These are phyloP conservation scores for Pheosia gnoma DNA, from an alignment of 2,888 invertebrate species.

Conservation along the genomic window DNA sequence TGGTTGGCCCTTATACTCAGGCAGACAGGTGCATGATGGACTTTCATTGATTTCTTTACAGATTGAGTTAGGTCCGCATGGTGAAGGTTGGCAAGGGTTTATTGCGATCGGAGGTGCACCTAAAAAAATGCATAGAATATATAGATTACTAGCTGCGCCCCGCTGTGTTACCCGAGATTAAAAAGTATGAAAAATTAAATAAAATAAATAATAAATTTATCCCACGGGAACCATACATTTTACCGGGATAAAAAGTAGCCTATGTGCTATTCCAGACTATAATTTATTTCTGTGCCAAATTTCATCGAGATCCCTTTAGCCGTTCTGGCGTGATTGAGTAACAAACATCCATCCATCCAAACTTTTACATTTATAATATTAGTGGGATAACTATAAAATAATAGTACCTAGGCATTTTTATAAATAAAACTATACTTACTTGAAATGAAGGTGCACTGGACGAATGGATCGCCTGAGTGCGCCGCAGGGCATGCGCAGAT, in stretches of 20 bases:
- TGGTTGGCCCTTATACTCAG: slow-evolving; percentile 87
- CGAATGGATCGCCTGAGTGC: slow-evolving; percentile 87
- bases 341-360: no score
- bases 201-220: no score
- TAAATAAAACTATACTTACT: slow-evolving; percentile 53
- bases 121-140: slow-evolving; percentile 33
- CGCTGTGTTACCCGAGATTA: no score
- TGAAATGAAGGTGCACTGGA: slow-evolving; percentile 70
- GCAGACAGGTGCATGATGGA: slow-evolving; percentile 90
- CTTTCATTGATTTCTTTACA: slow-evolving; percentile 87
- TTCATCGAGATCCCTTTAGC: no score
- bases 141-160: no score
- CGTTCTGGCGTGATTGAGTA: no score
- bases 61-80: slow-evolving; percentile 91
- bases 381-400: slow-evolving; percentile 7
- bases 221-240: no score
- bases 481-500: slow-evolving; percentile 88
- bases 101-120: slow-evolving; percentile 57
- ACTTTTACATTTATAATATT: no score
- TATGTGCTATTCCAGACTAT: no score
- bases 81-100: slow-evolving; percentile 90
- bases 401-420: not conserved
- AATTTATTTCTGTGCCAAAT: no score
- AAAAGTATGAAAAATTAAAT: no score
- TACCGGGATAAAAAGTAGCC: no score